Evolutionary conservation across 2,888 invertebrate species (phyloP), one percentile per base, ranked within the genome.

Genomic region (Nycteola revayana): DNA sequence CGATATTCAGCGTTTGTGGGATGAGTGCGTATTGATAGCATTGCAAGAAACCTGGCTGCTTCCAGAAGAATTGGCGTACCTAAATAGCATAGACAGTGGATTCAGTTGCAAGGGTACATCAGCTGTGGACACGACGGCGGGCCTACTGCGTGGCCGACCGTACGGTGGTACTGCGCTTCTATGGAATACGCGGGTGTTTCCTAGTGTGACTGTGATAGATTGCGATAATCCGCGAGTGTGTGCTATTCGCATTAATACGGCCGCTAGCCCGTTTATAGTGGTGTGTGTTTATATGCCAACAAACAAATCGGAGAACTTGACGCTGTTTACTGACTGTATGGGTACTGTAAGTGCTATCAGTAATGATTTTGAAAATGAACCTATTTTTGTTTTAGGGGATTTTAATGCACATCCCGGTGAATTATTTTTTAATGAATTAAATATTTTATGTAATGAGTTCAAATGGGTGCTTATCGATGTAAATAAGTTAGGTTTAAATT

Each of bases 121-220:
- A n/a, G 30, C 34, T 5, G 25, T 42, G 2, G 42, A 42, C 26
- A 42, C 34, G 7, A 21, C 36, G 18, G 21, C 18, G 5, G 33
- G 34, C 8, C 9, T 37, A 7, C 24, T 42, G 7, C 11, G 9
- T 10, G 37, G 35, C 11, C 20, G 42, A 11, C 37, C 42, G 7
- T 28, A 28, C 21, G 42, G 38, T 6, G 38, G 38, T 3, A 32
- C 35, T 7, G 38, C 42, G 3, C 10, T 38, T 2, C 22, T 42
- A 8, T 38, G 42, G 38, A 18, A 31, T 10, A 38, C 32, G 8
- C 9, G 9, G 9, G 24, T 25, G 18, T 42, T 42, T 23, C 25
- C 7, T 3, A 10, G 25, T 25, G 25, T 14, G 25, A 10, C 8
- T 10, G n/a, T 14, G 11, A n/a, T 25, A 14, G 11, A 5, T 14